Evolutionary conservation across 2,888 invertebrate genomes (phyloP).

Genomic region (Lumbricus terrestris): DNA sequence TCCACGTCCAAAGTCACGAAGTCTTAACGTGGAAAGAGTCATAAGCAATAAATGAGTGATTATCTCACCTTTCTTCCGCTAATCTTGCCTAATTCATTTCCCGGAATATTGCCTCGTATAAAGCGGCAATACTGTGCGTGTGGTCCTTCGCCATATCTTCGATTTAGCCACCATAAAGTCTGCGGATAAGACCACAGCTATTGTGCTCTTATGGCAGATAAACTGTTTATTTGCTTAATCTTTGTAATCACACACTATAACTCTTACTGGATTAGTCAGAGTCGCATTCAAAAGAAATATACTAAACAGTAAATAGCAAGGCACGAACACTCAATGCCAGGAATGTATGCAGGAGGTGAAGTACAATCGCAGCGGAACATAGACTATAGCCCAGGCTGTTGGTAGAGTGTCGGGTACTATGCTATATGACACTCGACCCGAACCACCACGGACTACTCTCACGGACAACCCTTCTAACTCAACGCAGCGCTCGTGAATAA

Average conservation of each 20-base stretch:
- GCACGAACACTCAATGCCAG: neutral
- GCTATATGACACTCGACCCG: too few relatives aligned
- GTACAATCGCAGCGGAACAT: neutral
- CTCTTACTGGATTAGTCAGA: conserved; percentile 4
- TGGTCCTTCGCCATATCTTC: neutral
- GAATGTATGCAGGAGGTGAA: neutral
- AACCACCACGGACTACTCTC: too few relatives aligned
- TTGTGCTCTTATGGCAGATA: neutral
- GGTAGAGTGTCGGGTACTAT: neutral
- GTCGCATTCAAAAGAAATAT: neutral
- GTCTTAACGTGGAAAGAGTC: neutral
- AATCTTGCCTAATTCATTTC: neutral
- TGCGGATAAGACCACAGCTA: neutral
- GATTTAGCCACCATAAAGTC: neutral
- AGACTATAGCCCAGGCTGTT: neutral
- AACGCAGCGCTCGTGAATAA: too few relatives aligned
- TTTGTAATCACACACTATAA: neutral
- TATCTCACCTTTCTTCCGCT: neutral
- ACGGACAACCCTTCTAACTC: too few relatives aligned
- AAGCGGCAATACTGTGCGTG: neutral
- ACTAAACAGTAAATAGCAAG: too few relatives aligned
- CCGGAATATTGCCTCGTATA: neutral
- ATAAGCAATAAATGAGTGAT: neutral
- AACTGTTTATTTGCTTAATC: neutral
- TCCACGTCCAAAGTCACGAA: neutral